Base-by-base conservation (phyloP, 2,113 vertebrate species). In the Pteruthius melanotis region DNA sequence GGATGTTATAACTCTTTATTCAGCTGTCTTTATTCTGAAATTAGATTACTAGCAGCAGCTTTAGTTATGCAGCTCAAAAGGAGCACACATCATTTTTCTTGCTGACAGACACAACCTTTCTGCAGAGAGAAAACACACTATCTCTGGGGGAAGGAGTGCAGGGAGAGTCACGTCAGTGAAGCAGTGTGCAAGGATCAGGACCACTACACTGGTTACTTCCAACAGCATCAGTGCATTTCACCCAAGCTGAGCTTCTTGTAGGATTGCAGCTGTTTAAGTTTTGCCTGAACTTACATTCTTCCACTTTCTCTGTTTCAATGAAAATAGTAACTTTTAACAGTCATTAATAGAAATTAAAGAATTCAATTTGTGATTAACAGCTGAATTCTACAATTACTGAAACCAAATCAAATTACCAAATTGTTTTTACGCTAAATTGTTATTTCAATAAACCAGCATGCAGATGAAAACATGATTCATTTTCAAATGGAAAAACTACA, bases 161-260 rank as follows among this genome's bases (percentile, higher is more conserved):
- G 63, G n/a, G n/a, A n/a, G n/a, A 40, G 52, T 8, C 4, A 21
- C 10, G n/a, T 21, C 61, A 28, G 49, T 9, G 22, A 68, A 45
- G 64, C 7, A 18, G 5, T 5, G 33, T 5, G 24, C 19, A 45
- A 8, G 19, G 56, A 60, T 20, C 30, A 75, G 61, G 65, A 44
- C 27, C 4, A 3, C 24, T 31, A 0, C 1, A 9, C 44, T 26
- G 39, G 26, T 45, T 40, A 14, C n/a, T 26, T 6, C 0, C 42
- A 39, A 33, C 17, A 66, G 21, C 64, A 70, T 4, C 20, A 54
- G 6, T 16, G 21, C 6, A 1, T 39, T 76, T 84, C 74, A 76
- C 54, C 57, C 18, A 63, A 61, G 20, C 16, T 57, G 22, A 60
- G 26, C 28, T 44, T 87, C 53, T 23, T 15, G 14, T 10, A 68